phyloP scores from a whole-genome alignment of 2,888 invertebrate genomes.

The Microctonus hyperodae region DNA sequence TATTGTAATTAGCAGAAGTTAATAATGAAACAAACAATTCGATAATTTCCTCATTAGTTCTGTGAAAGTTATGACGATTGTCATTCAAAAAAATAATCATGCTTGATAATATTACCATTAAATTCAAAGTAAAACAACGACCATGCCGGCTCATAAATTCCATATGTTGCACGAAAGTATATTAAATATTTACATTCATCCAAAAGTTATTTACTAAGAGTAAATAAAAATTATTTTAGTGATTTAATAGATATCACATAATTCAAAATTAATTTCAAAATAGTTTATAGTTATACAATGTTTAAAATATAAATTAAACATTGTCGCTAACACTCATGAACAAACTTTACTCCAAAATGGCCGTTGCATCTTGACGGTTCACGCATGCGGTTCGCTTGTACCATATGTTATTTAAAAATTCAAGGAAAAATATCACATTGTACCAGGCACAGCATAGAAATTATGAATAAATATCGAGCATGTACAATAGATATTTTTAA shows the following conservation, averaged over 20 bases:
- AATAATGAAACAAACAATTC: too few species aligned
- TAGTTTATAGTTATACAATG: neutral
- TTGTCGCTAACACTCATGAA: too few species aligned
- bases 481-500: neutral
- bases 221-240: too few species aligned
- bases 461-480: neutral
- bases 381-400: constrained; percentile 38
- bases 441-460: neutral
- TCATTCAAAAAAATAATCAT: too few species aligned
- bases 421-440: constrained; percentile 16
- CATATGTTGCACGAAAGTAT: constrained; percentile 40
- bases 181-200: neutral
- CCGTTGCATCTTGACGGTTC: constrained; percentile 17
- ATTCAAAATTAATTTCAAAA: too few species aligned
- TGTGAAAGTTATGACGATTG: neutral
- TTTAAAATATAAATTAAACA: neutral
- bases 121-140: too few species aligned
- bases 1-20: too few species aligned
- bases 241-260: too few species aligned
- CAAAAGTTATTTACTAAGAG: neutral
- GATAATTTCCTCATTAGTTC: too few species aligned
- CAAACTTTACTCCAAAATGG: neutral
- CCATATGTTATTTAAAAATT: constrained; percentile 39
- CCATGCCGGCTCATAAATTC: constrained; percentile 41
- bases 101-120: too few species aligned